Evolutionary conservation across 35 echinoderm and acorn worm genomes (phyloP), one percentile per base, ranked within the genome.

Genomic region (Chiridota heheva): DNA sequence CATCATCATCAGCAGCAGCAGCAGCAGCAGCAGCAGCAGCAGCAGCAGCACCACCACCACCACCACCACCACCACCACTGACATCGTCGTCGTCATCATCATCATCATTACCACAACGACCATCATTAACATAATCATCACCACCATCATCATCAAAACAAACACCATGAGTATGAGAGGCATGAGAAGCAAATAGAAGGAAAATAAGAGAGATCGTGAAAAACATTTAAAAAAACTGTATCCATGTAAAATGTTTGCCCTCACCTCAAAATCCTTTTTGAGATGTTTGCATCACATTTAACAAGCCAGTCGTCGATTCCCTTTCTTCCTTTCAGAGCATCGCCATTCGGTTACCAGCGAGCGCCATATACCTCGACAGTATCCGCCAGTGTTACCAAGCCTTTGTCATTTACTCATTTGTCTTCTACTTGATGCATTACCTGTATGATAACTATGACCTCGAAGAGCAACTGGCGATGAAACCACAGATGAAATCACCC

Each of bases 341-440:
- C 35, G 60, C 35, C 10, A 0, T 63, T 7, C 60, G 60, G 24
- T 63, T 25, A 33, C 60, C 60, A 4, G 4, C 8, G 25, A 30
- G 26, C 5, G 60, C 60, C 26, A 63, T 63, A 18, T 63, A 63
- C 35, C 60, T 63, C 26, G 60, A 63, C 60, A 63, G 26, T 25
- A 25, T 63, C 13, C 13, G 60, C 13, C 4, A 25, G 27, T 63
- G 60, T 25, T 63, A 63, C 60, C 27, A 63, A 33, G 27, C 60
- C 26, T 63, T 63, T 63, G 60, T 63, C 15, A 20, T 63, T 30
- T 63, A 63, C 60, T 63, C 26, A 13, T 63, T 63, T 25, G 27
- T 63, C 27, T 63, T 63, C 17, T 63, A 63, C 60, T 63, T 63
- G 35, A 63, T 63, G 8, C 60, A 63, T 10, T 63, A 63, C 35